phyloP scores from a whole-genome alignment of 2,797 vertebrate genomes.

The Pipistrellus pygmaeus region DNA sequence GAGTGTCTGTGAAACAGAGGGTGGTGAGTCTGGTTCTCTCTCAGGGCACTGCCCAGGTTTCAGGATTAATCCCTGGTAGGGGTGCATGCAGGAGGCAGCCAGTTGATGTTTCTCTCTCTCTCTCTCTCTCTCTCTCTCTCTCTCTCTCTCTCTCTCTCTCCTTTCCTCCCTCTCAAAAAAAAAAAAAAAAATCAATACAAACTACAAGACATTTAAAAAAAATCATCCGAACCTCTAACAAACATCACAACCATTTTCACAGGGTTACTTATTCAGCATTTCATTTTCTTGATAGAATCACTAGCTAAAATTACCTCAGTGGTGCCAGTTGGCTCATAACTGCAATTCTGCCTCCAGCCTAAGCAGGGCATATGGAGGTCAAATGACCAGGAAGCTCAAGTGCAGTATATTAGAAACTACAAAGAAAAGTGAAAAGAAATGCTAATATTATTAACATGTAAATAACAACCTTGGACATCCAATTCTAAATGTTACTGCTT shows the following conservation, averaged over 20 bases:
- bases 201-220: neutral
- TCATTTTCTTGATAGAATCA: conserved; percentile 8
- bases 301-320: neutral
- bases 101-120: neutral
- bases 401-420: neutral
- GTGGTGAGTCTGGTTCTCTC: neutral
- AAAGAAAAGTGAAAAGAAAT: conserved; percentile 46
- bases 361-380: neutral
- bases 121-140: neutral
- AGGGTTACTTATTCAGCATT: neutral
- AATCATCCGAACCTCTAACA: neutral
- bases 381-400: conserved; percentile 29
- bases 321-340: neutral
- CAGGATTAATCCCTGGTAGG: neutral
- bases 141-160: neutral
- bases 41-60: neutral
- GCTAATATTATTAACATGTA: neutral
- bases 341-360: neutral
- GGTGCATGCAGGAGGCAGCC: neutral
- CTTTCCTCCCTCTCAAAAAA: neutral
- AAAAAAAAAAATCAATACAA: neutral
- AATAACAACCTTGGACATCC: neutral
- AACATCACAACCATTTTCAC: conserved; percentile 17
- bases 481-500: conserved; percentile 9
- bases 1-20: neutral